These are phyloP conservation scores for Athalia cordata DNA, from an alignment of 2,888 invertebrate genomes.

Conservation along the genomic window DNA sequence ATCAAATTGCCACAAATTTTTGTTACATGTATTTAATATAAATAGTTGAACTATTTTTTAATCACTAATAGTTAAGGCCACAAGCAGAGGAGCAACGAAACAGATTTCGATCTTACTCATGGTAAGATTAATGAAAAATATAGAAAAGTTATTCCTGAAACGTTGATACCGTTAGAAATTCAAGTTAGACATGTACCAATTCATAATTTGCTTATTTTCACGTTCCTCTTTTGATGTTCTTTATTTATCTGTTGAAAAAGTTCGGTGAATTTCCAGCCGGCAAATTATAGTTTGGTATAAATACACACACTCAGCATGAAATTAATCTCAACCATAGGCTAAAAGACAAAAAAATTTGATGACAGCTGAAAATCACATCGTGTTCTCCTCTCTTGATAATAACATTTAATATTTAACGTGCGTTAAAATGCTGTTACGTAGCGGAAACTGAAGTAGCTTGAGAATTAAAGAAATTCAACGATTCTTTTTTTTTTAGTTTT, in stretches of 20 bases:
- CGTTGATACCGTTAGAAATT: constrained; percentile 16
- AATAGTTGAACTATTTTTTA: constrained; percentile 42
- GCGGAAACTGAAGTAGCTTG: background rate
- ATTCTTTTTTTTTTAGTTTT: constrained; percentile 7
- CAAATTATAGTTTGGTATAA: constrained; percentile 30
- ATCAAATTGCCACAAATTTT: constrained; percentile 1
- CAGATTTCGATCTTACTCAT: background rate
- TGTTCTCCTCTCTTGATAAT: too few relatives aligned
- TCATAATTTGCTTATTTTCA: constrained; percentile 16
- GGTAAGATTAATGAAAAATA: background rate
- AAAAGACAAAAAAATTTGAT: background rate
- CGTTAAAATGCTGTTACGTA: background rate
- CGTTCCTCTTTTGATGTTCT: background rate
- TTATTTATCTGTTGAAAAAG: background rate
- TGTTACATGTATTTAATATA: constrained; percentile 33
- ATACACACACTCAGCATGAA: background rate
- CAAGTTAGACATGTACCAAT: constrained; percentile 24
- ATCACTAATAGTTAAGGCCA: constrained; percentile 21
- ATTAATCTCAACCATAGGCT: background rate
- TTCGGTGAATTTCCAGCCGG: background rate
- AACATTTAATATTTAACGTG: background rate
- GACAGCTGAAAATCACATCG: too few relatives aligned
- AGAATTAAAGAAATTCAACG: background rate
- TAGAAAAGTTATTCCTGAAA: constrained; percentile 24
- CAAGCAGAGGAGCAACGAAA: constrained; percentile 24